phyloP scores from a whole-genome alignment of 2,113 vertebrate genomes.

The Chloropsis cyanopogon region DNA sequence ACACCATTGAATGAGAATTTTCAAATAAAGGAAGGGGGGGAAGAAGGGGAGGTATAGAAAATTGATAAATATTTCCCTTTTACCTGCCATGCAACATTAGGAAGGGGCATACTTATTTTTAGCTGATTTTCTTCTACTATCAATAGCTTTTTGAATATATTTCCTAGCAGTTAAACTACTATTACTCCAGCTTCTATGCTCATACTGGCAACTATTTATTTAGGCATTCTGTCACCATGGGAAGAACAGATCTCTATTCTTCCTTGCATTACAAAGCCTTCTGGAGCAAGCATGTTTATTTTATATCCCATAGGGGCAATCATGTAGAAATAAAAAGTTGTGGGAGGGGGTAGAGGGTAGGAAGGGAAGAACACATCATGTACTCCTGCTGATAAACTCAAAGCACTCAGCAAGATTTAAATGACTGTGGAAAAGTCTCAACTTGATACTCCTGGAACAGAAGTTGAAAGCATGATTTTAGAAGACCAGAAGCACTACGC shows the following conservation, averaged over 20 bases:
- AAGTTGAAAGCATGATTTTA: neutral
- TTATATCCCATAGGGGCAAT: neutral
- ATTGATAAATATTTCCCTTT: neutral
- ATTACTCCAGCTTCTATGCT: neutral
- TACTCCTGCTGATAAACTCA: neutral
- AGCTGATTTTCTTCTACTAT: neutral
- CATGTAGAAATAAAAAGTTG: neutral
- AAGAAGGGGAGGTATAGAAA: neutral
- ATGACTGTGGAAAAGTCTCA: neutral
- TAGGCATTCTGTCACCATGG: neutral
- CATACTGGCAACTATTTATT: constrained; percentile 1
- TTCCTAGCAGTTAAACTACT: neutral
- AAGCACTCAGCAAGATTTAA: neutral
- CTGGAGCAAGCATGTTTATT: neutral
- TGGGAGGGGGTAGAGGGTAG: neutral
- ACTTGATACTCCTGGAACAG: neutral
- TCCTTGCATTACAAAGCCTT: neutral
- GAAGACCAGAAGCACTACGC: neutral
- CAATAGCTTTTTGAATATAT: neutral
- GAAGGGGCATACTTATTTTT: neutral
- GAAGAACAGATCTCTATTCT: neutral
- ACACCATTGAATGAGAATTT: neutral
- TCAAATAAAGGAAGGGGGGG: neutral
- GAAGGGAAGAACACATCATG: neutral
- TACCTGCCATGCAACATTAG: neutral